phyloP scores from a whole-genome alignment of 2,888 invertebrate species.

The Acanthoscelides obtectus region DNA sequence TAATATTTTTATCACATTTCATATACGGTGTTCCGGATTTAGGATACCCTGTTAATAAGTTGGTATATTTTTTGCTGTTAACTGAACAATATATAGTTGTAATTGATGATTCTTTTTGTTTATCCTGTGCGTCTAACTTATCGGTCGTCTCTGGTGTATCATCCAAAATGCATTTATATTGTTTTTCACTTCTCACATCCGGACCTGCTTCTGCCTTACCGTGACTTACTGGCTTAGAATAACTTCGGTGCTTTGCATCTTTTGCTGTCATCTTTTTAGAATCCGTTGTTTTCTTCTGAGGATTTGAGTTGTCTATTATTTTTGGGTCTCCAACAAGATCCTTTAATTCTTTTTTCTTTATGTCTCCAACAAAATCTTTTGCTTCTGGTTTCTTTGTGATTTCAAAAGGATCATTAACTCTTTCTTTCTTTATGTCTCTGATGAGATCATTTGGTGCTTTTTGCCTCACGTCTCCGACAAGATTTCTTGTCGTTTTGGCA shows the following conservation, averaged over 20 bases:
- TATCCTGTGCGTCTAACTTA: background rate
- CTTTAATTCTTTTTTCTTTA: background rate
- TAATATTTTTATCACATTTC: background rate
- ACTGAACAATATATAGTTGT: background rate
- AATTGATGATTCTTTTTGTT: background rate
- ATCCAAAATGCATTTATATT: background rate
- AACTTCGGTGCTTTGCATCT: background rate
- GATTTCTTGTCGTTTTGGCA: too few species aligned
- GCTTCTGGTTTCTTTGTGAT: background rate
- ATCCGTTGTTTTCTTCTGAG: too few species aligned
- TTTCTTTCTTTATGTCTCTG: too few species aligned
- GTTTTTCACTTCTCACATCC: background rate
- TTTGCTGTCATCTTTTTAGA: too few species aligned
- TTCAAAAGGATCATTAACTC: background rate
- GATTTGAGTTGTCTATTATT: too few species aligned
- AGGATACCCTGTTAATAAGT: background rate
- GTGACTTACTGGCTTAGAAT: background rate
- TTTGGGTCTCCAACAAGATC: too few species aligned
- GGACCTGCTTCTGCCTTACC: background rate
- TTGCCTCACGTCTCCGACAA: background rate
- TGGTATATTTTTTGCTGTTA: too few species aligned
- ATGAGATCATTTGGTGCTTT: background rate
- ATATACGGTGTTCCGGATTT: background rate
- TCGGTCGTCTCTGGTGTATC: background rate
- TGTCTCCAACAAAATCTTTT: background rate